phyloP scores from a whole-genome alignment of 2,888 invertebrate genomes.

The Hololepta plana region DNA sequence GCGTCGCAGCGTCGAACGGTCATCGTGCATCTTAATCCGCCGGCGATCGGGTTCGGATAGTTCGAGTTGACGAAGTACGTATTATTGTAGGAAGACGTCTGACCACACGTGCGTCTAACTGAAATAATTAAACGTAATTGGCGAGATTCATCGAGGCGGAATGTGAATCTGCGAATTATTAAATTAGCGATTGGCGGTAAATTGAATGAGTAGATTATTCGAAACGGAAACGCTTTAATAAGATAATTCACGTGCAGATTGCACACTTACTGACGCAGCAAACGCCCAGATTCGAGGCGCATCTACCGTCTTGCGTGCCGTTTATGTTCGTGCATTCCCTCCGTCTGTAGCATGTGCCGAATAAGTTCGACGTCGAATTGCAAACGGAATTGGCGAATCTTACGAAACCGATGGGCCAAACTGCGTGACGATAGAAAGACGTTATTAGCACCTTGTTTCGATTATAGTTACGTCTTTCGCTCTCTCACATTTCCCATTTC shows the following conservation, averaged over 20 bases:
- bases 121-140: slow-evolving; percentile 12
- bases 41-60: slow-evolving; percentile 52
- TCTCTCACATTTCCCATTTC: slow-evolving; percentile 1
- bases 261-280: slow-evolving; percentile 65
- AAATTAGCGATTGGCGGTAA: slow-evolving; percentile 1
- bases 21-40: slow-evolving; percentile 51
- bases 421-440: no score
- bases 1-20: slow-evolving; percentile 50
- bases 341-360: slow-evolving; percentile 61
- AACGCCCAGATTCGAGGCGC: slow-evolving; percentile 54
- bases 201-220: not conserved
- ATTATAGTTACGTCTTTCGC: not conserved
- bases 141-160: not conserved
- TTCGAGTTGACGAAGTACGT: slow-evolving; percentile 69
- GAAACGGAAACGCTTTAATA: not conserved
- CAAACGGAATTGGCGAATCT: slow-evolving; percentile 59
- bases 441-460: not conserved
- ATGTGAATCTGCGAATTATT: not conserved
- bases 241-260: slow-evolving; percentile 3
- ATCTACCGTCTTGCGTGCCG: slow-evolving; percentile 54
- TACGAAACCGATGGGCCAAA: slow-evolving; percentile 47
- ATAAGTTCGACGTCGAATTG: slow-evolving; percentile 40
- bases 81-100: slow-evolving; percentile 53
- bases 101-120: slow-evolving; percentile 60
- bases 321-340: slow-evolving; percentile 52